A percentile compares a stretch with the other conserved stretches of the same genome.
phyloP scores from a whole-genome alignment of 2,797 vertebrate genomes.

The Pteropus rufus region DNA sequence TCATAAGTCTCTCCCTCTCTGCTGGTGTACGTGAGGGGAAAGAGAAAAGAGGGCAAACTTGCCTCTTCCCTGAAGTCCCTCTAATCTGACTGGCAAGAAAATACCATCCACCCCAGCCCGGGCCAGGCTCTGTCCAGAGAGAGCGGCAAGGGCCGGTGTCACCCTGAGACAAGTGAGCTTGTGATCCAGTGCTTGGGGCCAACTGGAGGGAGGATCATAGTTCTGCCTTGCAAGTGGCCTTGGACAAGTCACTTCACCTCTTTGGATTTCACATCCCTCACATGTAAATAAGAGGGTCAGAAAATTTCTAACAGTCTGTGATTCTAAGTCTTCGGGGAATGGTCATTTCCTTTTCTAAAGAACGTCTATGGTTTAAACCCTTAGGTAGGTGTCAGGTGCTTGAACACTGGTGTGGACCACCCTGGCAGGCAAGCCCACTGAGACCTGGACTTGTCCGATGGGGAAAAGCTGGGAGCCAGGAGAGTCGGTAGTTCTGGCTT shows the following conservation, averaged over 20 bases:
- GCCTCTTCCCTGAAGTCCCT: not conserved
- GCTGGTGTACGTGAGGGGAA: not conserved
- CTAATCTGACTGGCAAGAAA: not conserved
- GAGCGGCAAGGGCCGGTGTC: not conserved
- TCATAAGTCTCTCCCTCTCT: not conserved
- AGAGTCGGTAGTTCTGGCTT: not conserved
- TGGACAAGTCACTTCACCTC: not conserved
- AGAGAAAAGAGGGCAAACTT: not conserved
- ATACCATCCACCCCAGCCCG: rapidly evolving
- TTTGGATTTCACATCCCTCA: not conserved
- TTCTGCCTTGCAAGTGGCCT: not conserved
- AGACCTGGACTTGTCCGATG: not conserved
- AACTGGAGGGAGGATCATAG: not conserved
- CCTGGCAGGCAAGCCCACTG: too few relatives aligned
- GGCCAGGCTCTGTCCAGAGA: not conserved
- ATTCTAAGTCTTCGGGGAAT: not conserved
- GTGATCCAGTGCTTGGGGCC: not conserved
- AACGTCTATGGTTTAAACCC: not conserved
- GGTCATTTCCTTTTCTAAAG: not conserved
- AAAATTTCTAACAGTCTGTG: not conserved
- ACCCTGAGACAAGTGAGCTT: too few relatives aligned
- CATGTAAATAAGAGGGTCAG: not conserved
- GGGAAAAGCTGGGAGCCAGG: not conserved
- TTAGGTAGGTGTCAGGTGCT: not conserved
- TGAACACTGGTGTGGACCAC: rapidly evolving